Evolutionary conservation across 2,888 invertebrate species (phyloP), one percentile per base, ranked within the genome.

Genomic region (Cybosia mesomella): DNA sequence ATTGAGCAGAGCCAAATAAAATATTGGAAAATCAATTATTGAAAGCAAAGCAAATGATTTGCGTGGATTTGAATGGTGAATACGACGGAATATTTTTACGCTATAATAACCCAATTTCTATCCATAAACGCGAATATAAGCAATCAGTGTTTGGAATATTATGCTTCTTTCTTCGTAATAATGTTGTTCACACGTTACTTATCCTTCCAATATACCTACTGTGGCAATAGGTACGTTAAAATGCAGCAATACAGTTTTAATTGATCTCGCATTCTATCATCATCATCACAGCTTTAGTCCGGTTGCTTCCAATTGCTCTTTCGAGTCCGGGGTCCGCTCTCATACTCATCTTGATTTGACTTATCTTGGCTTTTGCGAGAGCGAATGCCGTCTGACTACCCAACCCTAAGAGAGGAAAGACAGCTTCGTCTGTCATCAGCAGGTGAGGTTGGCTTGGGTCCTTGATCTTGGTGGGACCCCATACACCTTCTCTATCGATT

Each of bases 11-110:
- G 58, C 58, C 61, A 69, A 66, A 54, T 34, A 66, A 53, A 66
- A 66, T 58, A 63, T 61, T 49, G n/a, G 32, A 13, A 10, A 53
- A 53, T 34, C n/a, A 62, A 53, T n/a, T n/a, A n/a, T 62, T 21
- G 62, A 67, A 67, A 67, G 68, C 57, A 67, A 68, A 70, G 65
- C 65, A 58, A 58, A 71, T 55, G 8, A 64, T 55, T 34, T 3
- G 39, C 36, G 24, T 36, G 22, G 24, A 64, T 28, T 28, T 55
- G 36, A 53, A 39, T 39, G 21, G 7, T 58, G 58, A 58, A 36
- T 36, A 59, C 13, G 58, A 22, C 21, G 8, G n/a, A 39, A 21
- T 4, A 15, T 39, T 22, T 24, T 59, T 24, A 3, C 39, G 22
- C 39, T 59, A 15, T 39, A 24, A 59, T 24, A n/a, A 32, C 18